Conservation (phyloP, 1,140 invertebrate species). For the Aphis gossypii region DNA sequence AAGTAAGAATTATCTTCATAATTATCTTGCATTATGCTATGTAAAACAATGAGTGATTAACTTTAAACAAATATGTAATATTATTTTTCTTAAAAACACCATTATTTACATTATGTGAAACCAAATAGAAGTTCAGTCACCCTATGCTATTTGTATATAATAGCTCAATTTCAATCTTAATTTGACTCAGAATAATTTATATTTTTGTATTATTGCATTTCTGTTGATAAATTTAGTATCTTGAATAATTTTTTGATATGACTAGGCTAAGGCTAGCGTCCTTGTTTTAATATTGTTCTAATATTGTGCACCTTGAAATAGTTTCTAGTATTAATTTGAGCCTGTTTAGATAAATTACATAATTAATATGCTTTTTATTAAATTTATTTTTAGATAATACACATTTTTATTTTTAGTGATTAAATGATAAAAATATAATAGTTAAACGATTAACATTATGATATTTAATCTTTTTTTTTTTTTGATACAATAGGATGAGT, state of each 20-base stretch:
- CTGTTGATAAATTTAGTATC: no score
- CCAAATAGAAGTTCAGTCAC: no score
- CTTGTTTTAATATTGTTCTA: no score
- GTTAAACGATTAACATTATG: neutral
- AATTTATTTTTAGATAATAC: neutral
- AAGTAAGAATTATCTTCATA: slow-evolving; percentile 59
- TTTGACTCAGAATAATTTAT: no score
- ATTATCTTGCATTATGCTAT: neutral
- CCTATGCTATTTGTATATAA: no score
- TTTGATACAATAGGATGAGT: slow-evolving; percentile 72
- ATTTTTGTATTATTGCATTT: no score
- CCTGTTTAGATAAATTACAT: neutral
- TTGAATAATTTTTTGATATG: no score
- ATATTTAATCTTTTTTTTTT: neutral
- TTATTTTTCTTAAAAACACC: no score
- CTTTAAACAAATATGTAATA: no score
- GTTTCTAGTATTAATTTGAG: neutral
- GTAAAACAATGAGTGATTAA: neutral
- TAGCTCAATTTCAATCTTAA: no score
- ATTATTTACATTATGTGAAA: neutral
- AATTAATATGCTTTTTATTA: neutral
- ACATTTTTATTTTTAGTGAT: neutral
- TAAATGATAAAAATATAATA: neutral
- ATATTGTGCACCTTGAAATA: no score
- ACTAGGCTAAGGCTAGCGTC: no score